Base-by-base conservation (phyloP, 2,888 invertebrate genomes). In the Chloroclystis v-ata region DNA sequence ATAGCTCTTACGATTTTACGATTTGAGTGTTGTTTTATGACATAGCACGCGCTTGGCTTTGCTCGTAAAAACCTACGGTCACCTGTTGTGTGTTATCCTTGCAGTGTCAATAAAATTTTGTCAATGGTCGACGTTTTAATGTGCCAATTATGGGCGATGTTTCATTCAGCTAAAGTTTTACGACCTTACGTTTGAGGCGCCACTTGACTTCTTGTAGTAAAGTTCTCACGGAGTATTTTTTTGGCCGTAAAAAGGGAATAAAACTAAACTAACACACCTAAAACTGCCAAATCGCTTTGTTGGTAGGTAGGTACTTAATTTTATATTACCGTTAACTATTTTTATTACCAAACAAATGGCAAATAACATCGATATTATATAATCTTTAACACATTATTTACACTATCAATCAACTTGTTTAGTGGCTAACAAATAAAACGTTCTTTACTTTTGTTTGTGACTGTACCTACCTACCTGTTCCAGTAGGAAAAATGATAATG, bases 21-120 rank as follows among this genome's bases (percentile, higher is more conserved):
- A 77, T 74, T 81, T 78, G 62, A 67, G 72, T 76, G 78, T 63
- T 72, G 65, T 69, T 76, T 75, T 75, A 76, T 72, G 66, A 69
- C 65, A 54, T 60, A 70, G 67, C 81, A 78, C 79, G 77, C 74
- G 80, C 71, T 67, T 65, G 60, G 67, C 61, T 72, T 68, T 60
- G 78, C 64, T 78, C 81, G 79, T 84, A 84, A 79, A 78, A 83
- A 81, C 72, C 71, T 73, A 69, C 78, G 81, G 84, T 84, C 85
- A 85, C 84, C 84, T 85, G 85, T 82, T 82, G 82, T 76, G 59
- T 66, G 70, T 67, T 72, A 72, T 72, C 70, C 70, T 69, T 70
- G 70, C 72, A 72, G 72, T 74, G 75, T 72, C 76, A 74, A 80
- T 81, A 79, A 78, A 80, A 77, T 74, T 76, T 75, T 67, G 75